phyloP scores from a whole-genome alignment of 2,888 invertebrate species.

The Xanthorhoe designata region DNA sequence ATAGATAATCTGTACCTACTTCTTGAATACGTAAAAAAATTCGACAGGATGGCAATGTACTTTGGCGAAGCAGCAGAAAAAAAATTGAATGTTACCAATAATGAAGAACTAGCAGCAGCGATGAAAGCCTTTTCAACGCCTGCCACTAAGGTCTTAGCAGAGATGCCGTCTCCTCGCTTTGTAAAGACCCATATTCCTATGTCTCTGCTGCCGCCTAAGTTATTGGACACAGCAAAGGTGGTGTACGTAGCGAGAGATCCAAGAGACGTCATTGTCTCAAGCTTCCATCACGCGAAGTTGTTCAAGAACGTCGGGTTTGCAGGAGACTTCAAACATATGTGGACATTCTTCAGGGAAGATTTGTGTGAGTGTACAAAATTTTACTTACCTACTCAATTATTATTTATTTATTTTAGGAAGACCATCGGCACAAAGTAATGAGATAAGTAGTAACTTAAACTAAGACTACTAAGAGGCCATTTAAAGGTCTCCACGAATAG shows the following conservation, averaged over 20 bases:
- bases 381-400: too few relatives aligned
- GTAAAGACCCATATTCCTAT: slow-evolving; percentile 88
- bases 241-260: slow-evolving; percentile 93
- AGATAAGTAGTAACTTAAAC: too few relatives aligned
- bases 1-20: too few relatives aligned
- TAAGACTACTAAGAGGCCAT: too few relatives aligned
- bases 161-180: slow-evolving; percentile 59
- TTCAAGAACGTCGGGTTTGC: slow-evolving; percentile 81
- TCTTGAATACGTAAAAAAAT: too few relatives aligned
- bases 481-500: too few relatives aligned
- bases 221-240: slow-evolving; percentile 81
- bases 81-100: neutral
- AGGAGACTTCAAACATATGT: slow-evolving; percentile 86
- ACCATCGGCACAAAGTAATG: too few relatives aligned
- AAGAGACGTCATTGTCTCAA: slow-evolving; percentile 92
- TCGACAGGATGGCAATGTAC: slow-evolving; percentile 29
- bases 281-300: slow-evolving; percentile 87
- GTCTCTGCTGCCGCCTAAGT: slow-evolving; percentile 86
- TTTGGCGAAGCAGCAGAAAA: slow-evolving; percentile 14
- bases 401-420: too few relatives aligned
- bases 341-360: slow-evolving; percentile 86
- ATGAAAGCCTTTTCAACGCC: slow-evolving; percentile 24
- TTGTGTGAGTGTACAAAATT: slow-evolving; percentile 78
- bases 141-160: slow-evolving; percentile 33
- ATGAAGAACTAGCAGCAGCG: neutral